Base-by-base conservation (phyloP, 30 jellyfish, hydroid and myxozoan genomes). In the Aurelia aurita complex sp. Pacific region DNA sequence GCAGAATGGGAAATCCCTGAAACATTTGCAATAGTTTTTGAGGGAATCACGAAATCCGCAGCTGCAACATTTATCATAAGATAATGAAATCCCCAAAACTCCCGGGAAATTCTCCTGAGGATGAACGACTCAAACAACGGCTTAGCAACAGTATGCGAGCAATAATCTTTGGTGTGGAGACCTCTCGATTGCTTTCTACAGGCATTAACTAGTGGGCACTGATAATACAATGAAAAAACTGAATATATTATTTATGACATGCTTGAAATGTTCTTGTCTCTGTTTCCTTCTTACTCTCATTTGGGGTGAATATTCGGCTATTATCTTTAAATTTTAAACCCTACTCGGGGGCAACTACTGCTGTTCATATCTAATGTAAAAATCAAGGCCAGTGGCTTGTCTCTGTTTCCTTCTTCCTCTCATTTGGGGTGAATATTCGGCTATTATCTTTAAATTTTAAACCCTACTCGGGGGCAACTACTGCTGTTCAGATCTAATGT, bases 51-150 rank as follows among this genome's bases (percentile, higher is more conserved):
- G 57, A n/a, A 57, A 76, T 76, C 76, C 17, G 78, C 88, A 77
- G 88, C 88, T 77, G 88, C 88, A 61, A 35, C 8, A 73, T n/a
- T 62, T 54, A 76, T 40, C 34, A n/a, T 62, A 8, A 29, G 64
- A 76, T 76, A 76, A 76, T 76, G 63, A 64, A 76, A 57, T 54
- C 35, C 32, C 75, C 63, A 72, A 76, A 40, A 61, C 78, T 59
- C 88, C 78, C 88, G 65, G 77, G 88, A 77, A 77, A 77, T 79
- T 35, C 88, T 38, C 68, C 63, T 13, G 64, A 76, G 19, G 69
- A 62, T 40, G 51, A 65, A 29, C 17, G 78, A 77, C 51, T 62
- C 67, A 29, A 76, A 59, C 85, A 54, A 54, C 66, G 75, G 36
- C 65, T 77, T 19, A 62, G 88, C 88, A 23, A 51, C 36, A 61